Evolutionary conservation across 2,888 invertebrate genomes (phyloP), one percentile per base, ranked within the genome.

Genomic region (Sepiola atlantica): DNA sequence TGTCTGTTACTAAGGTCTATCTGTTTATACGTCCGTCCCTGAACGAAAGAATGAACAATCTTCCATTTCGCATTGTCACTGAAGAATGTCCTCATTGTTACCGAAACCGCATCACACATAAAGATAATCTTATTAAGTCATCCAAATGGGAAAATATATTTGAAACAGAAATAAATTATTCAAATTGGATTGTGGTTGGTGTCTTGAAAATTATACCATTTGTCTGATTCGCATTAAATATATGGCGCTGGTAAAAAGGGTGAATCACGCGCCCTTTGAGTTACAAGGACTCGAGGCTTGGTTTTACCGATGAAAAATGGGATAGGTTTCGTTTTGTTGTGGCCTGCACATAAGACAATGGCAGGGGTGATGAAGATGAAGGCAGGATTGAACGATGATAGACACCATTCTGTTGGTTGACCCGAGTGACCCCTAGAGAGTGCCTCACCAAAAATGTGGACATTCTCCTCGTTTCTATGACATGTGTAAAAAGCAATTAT

Each of bases 111-210:
- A n/a, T 16, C 77, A 0, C 77, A 77, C 16, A 77, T n/a, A 77
- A 77, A 77, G 77, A 77, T 77, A 77, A 77, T 77, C 77, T 77
- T 77, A 77, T 77, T 77, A 77, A 32, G n/a, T 16, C 77, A 32
- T 4, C n/a, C 77, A n/a, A 77, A n/a, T n/a, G 77, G 77, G 77
- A 77, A 77, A n/a, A 77, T 77, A 77, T 77, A 77, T 77, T 77
- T 77, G n/a, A 77, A 77, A 77, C 77, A 77, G 77, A 77, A 77
- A 77, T 77, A 77, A 77, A 77, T 77, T 77, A 77, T 77, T 77
- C 77, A 77, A 77, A 77, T 77, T n/a, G n/a, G 77, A 77, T n/a
- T 77, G 77, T 77, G 77, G 77, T 77, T 77, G 77, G n/a, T 77
- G 77, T 32, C n/a, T 77, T 32, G 77, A 77, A 77, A 77, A 77